These are phyloP conservation scores for Pangasianodon gigas DNA, from an alignment of 2,113 vertebrate genomes.

Conservation along the genomic window DNA sequence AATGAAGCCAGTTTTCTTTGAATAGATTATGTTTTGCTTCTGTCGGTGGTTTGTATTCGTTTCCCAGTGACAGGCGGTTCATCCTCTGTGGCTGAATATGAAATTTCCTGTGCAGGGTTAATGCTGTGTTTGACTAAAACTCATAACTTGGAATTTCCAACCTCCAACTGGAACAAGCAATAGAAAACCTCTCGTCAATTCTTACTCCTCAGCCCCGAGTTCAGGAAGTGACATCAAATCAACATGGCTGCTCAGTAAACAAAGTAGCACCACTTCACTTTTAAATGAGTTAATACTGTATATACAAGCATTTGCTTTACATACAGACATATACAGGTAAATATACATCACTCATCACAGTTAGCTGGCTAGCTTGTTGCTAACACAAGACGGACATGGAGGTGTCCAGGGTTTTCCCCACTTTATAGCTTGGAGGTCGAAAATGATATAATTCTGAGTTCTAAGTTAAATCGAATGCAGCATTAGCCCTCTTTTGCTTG, in stretches of 20 bases:
- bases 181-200: not conserved
- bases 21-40: not conserved
- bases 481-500: no score
- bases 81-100: not conserved
- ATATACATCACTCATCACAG: no score
- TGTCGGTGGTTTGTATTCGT: not conserved
- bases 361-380: no score
- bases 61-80: not conserved
- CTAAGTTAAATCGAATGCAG: no score
- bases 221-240: not conserved
- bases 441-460: no score
- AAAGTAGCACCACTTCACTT: not conserved
- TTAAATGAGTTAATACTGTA: not conserved
- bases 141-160: not conserved
- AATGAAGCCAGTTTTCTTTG: not conserved
- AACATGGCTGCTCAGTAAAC: not conserved
- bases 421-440: no score
- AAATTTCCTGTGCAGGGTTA: not conserved
- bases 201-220: not conserved
- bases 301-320: not conserved
- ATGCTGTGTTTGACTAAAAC: not conserved
- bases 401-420: no score
- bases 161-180: not conserved
- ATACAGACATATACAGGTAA: no score
- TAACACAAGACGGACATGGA: no score